Conservation (phyloP, 2,888 invertebrate genomes). For the Clitarchus hookeri region DNA sequence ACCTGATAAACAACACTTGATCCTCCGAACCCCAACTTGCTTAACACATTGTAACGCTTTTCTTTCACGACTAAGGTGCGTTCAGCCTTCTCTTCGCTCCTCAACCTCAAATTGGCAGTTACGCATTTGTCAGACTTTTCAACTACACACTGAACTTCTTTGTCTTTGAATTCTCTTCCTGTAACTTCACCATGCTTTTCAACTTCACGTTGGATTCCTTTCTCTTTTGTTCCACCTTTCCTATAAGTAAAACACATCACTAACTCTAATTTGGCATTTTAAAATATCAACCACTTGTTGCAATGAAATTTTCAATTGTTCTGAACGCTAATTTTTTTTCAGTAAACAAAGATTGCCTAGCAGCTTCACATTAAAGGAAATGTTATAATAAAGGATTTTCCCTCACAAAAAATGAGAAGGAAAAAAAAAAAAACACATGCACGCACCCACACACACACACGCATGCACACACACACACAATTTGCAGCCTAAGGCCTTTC, state of each 20-base stretch:
- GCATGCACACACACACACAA: no score
- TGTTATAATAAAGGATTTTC: no score
- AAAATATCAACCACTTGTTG: no score
- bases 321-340: no score
- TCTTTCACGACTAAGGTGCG: slow-evolving; percentile 65
- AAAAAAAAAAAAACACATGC: no score
- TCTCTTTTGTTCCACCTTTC: background rate
- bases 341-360: no score
- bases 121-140: background rate
- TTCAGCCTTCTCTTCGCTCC: background rate
- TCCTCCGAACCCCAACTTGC: slow-evolving; percentile 84
- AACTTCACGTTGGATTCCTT: background rate
- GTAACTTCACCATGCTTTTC: background rate
- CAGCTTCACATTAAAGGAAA: no score
- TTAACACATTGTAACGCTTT: slow-evolving; percentile 72
- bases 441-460: no score
- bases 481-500: no score
- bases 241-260: background rate
- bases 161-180: background rate
- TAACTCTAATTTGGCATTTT: background rate
- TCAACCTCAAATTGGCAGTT: background rate
- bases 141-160: background rate
- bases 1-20: slow-evolving; percentile 77
- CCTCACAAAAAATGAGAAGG: no score
- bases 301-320: no score